Percentiles rank a stretch among this genome's conserved stretches.
Evolutionary conservation across 2,888 invertebrate species (phyloP).

Genomic region (Pollenia angustigena): DNA sequence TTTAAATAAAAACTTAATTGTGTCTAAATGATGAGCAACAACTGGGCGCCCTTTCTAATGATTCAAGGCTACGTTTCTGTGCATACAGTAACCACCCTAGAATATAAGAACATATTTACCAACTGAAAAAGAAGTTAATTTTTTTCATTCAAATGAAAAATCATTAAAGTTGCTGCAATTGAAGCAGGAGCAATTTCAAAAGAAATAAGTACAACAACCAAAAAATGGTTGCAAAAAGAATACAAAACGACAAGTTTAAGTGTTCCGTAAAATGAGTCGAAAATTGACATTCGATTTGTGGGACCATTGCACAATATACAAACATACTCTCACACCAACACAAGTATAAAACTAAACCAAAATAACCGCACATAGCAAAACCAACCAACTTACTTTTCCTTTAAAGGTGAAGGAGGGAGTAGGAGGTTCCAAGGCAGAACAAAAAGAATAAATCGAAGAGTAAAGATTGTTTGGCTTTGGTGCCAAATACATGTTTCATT

Average conservation of each 20-base stretch:
- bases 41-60: too few relatives aligned
- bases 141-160: conserved; percentile 55
- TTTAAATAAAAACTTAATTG: too few relatives aligned
- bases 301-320: conserved; percentile 79
- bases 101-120: conserved; percentile 58
- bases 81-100: conserved; percentile 27
- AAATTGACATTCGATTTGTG: conserved; percentile 83
- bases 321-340: conserved; percentile 15
- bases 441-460: conserved; percentile 55
- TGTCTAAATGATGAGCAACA: too few relatives aligned
- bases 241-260: conserved; percentile 77
- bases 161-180: conserved; percentile 63
- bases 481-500: conserved; percentile 72
- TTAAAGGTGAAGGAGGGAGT: not conserved
- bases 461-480: conserved; percentile 68
- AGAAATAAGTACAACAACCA: conserved; percentile 23
- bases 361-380: conserved; percentile 13
- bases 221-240: conserved; percentile 24
- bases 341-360: conserved; percentile 5
- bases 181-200: conserved; percentile 36
- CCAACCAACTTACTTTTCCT: conserved; percentile 26
- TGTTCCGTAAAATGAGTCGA: conserved; percentile 83
- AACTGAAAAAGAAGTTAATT: conserved; percentile 30
- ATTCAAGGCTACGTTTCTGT: conserved; percentile 14
- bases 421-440: conserved; percentile 8